Conservation (phyloP, 2,113 vertebrate genomes). For the Beaufortia kweichowensis region DNA sequence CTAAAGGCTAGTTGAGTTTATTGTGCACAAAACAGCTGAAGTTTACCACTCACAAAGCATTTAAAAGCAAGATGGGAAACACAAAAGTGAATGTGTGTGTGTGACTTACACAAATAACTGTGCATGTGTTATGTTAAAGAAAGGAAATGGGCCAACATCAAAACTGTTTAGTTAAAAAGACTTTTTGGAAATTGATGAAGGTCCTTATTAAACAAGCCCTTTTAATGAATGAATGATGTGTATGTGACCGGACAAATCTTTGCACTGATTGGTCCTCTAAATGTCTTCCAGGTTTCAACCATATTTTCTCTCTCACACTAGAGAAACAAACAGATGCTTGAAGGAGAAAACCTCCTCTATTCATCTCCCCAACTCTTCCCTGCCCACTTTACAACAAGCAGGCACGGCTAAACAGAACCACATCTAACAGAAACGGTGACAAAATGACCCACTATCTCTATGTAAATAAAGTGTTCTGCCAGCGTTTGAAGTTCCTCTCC, state of each 20-base stretch:
- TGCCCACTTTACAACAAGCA: slow-evolving; percentile 8
- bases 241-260: slow-evolving; percentile 25
- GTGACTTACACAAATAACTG: background rate
- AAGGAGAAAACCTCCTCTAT: background rate
- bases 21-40: background rate
- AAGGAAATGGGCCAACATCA: background rate
- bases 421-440: slow-evolving; percentile 12
- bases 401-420: slow-evolving; percentile 44
- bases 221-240: slow-evolving; percentile 11
- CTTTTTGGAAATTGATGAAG: background rate
- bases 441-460: slow-evolving; percentile 33
- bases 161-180: background rate
- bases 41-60: slow-evolving; percentile 8
- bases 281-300: slow-evolving; percentile 37
- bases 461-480: slow-evolving; percentile 42
- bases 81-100: slow-evolving; percentile 50
- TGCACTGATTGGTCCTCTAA: slow-evolving; percentile 22
- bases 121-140: background rate
- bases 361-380: slow-evolving; percentile 17
- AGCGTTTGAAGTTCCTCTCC: slow-evolving; percentile 37
- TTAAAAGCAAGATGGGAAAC: slow-evolving; percentile 6
- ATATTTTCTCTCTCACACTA: slow-evolving; percentile 3
- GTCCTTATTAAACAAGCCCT: background rate
- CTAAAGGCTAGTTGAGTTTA: too few species aligned
- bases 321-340: slow-evolving; percentile 20